Evolutionary conservation across 1,140 invertebrate species (phyloP).

Genomic region (Leptopilina boulardi): DNA sequence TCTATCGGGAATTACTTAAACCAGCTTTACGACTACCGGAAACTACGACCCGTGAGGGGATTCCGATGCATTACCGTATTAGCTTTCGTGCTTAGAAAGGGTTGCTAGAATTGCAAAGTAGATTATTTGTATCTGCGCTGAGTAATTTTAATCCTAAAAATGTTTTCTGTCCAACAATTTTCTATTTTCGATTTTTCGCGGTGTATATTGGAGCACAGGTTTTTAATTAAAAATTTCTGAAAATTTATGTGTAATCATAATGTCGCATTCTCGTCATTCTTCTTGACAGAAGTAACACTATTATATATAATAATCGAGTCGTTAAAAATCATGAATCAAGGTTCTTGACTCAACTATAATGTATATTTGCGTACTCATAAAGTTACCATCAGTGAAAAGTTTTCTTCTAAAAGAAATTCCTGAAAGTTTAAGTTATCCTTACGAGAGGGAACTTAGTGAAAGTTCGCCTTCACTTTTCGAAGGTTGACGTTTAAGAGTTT

Average conservation of each 20-base stretch:
- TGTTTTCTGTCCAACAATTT: background rate
- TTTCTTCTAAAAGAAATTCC: conserved; percentile 31
- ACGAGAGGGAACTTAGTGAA: conserved; percentile 21
- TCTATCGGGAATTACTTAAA: conserved; percentile 75
- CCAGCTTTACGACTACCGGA: conserved; percentile 73
- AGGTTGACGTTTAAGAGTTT: conserved; percentile 28
- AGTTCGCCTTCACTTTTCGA: conserved; percentile 23
- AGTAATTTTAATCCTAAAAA: conserved; percentile 65
- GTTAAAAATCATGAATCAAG: conserved; percentile 7
- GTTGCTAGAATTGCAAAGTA: conserved; percentile 72
- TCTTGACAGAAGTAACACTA: background rate
- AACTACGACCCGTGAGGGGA: conserved; percentile 69
- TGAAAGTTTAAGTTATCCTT: conserved; percentile 21
- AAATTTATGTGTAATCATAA: too few species aligned
- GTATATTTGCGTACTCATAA: conserved; percentile 4
- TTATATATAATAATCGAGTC: background rate
- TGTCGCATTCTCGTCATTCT: background rate
- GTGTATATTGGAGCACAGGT: too few species aligned
- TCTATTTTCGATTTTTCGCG: background rate
- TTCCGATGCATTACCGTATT: conserved; percentile 75
- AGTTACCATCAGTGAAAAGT: background rate
- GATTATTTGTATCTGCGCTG: conserved; percentile 64
- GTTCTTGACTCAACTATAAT: conserved; percentile 17
- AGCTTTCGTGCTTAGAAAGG: conserved; percentile 73
- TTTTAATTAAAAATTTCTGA: background rate